Evolutionary conservation across 1,140 invertebrate species (phyloP), one percentile per base, ranked within the genome.

Genomic region (Penaeus japonicus): DNA sequence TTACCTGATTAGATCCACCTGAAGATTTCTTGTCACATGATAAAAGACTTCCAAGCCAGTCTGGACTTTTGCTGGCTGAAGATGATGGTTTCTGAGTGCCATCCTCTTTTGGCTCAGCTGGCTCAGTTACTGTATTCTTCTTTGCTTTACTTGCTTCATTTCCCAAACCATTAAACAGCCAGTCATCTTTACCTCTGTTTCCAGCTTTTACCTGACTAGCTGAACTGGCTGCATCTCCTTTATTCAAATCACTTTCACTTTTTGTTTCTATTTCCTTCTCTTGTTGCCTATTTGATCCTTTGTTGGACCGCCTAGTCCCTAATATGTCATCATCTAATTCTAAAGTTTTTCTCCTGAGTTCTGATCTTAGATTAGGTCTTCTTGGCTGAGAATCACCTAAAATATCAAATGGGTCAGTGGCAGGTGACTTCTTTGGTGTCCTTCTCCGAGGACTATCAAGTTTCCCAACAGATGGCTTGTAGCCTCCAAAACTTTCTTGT

Each of bases 271-370:
- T 10, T 4, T 88, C 86, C 57, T 83, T 55, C 24, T 7, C 18
- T 17, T 24, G 35, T 12, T 88, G 80, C 39, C 77, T 88, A 24
- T 12, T 83, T 35, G n/a, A 55, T 55, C 79, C 73, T 59, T 53
- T 88, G 30, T 70, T 79, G 30, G 79, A 84, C 35, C 62, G 47
- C 32, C 77, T n/a, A 62, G 83, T 88, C n/a, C 80, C 80, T 32
- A 83, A 55, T 30, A 88, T 88, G 57, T 83, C 86, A 84, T 88
- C 86, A 78, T 88, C 86, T 55, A 83, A 22, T 39, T 84, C 80
- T 59, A 83, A 88, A 18, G 86, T 53, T 47, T 88, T 88, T 47
- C 24, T 82, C 24, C 59, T 80, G 4, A 80, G 7, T 35, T 78
- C 86, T 77, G 86, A 88, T n/a, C 77, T 79, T 39, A 65, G 20